phyloP scores from a whole-genome alignment of 1,140 invertebrate species.

The Yoshiicerus persimilis region DNA sequence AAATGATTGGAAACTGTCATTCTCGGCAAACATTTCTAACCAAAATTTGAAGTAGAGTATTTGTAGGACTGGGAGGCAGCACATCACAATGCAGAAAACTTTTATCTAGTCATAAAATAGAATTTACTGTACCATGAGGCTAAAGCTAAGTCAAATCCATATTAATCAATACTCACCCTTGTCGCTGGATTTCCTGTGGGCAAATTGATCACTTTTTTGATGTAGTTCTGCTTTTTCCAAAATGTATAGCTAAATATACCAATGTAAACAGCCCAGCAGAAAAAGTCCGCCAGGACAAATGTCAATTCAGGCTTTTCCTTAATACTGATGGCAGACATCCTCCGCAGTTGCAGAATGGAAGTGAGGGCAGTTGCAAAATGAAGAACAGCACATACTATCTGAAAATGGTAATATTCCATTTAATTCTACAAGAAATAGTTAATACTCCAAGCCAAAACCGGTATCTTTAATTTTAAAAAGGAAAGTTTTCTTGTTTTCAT shows the following conservation, averaged over 20 bases:
- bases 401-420: neutral
- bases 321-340: neutral
- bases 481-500: too few relatives aligned
- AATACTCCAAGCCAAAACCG: neutral
- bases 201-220: neutral
- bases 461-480: neutral
- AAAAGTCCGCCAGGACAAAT: neutral
- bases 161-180: neutral
- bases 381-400: neutral
- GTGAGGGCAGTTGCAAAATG: neutral
- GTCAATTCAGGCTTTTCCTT: neutral
- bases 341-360: neutral
- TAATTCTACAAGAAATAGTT: neutral
- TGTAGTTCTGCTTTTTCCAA: neutral
- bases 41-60: neutral
- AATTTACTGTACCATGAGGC: neutral
- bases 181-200: neutral
- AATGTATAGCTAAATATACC: neutral
- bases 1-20: neutral
- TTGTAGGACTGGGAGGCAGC: neutral
- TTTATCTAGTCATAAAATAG: neutral
- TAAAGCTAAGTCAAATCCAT: too few relatives aligned
- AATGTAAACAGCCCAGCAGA: neutral
- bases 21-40: neutral
- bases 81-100: neutral